A percentile compares a stretch with the other conserved stretches of the same genome.
Conservation (phyloP, 2,888 invertebrate species). For the Molorchus minor region DNA sequence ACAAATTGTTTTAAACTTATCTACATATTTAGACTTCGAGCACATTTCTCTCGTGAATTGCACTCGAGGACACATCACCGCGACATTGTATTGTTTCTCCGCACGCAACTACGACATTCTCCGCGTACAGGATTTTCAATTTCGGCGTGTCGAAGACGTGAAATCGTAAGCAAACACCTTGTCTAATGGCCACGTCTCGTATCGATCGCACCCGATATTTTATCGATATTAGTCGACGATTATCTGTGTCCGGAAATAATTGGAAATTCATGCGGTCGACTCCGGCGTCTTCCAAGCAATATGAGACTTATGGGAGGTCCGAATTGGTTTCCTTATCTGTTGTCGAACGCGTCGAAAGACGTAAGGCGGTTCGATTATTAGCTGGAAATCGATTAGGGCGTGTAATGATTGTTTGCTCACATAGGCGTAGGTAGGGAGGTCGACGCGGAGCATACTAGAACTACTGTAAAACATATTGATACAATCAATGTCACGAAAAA, state of each 20-base stretch:
- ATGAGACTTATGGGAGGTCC: constrained; percentile 23
- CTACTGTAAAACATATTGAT: no score
- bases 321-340: constrained; percentile 22
- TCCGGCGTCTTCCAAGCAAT: constrained; percentile 13
- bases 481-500: no score
- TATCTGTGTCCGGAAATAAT: constrained; percentile 42
- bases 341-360: not conserved
- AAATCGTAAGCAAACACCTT: constrained; percentile 41
- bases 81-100: not conserved
- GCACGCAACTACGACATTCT: not conserved
- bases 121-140: not conserved
- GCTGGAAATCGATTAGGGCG: constrained; percentile 42
- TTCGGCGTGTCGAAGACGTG: constrained; percentile 3
- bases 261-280: constrained; percentile 37
- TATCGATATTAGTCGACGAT: constrained; percentile 46
- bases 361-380: constrained; percentile 29
- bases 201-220: constrained; percentile 45
- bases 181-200: constrained; percentile 40
- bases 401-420: constrained; percentile 40
- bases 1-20: no score
- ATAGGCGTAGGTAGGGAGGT: constrained; percentile 5
- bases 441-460: not conserved
- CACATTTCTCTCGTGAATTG: not conserved
- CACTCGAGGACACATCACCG: not conserved
- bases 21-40: not conserved